A percentile compares a stretch with the other conserved stretches of the same genome.
These are phyloP conservation scores for Drosophila seclusa DNA, from an alignment of 2,888 invertebrate species.

Conservation along the genomic window DNA sequence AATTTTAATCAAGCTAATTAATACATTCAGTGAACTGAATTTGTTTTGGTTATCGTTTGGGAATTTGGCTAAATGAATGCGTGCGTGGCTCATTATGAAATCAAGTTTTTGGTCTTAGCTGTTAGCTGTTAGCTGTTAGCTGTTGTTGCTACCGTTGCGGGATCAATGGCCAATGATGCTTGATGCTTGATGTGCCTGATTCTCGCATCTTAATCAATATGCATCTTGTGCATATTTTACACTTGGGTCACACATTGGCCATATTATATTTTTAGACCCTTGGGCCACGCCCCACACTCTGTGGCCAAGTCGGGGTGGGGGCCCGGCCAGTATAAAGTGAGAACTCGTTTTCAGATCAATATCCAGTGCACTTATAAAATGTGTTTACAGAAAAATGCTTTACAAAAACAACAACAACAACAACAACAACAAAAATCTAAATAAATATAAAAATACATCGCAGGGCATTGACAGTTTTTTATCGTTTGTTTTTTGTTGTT, in stretches of 20 bases:
- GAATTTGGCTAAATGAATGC: conserved; percentile 51
- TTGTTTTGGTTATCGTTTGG: conserved; percentile 1
- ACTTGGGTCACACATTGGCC: conserved; percentile 2
- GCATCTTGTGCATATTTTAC: conserved; percentile 32
- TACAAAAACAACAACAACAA: conserved; percentile 14
- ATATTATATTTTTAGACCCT: conserved; percentile 41
- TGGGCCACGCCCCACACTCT: conserved; percentile 24
- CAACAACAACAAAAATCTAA: conserved; percentile 12
- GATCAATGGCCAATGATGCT: conserved; percentile 45
- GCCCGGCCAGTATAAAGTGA: conserved; percentile 35
- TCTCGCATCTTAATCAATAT: conserved; percentile 27
- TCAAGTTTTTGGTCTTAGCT: background rate
- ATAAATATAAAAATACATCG: conserved; percentile 26
- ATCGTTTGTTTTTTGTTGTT: background rate
- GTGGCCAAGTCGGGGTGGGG: conserved; percentile 18
- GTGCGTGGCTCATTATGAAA: conserved; percentile 36
- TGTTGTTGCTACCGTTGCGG: conserved; percentile 44
- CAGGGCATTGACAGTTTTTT: conserved; percentile 58
- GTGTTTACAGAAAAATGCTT: conserved; percentile 28
- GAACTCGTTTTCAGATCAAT: conserved; percentile 40
- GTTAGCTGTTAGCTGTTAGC: conserved; percentile 22
- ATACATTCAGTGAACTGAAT: conserved; percentile 23
- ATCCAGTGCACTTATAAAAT: conserved; percentile 51
- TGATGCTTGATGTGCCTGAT: background rate
- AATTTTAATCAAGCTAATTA: background rate